Evolutionary conservation across 2,888 invertebrate genomes (phyloP).

Genomic region (Agrilus mali): DNA sequence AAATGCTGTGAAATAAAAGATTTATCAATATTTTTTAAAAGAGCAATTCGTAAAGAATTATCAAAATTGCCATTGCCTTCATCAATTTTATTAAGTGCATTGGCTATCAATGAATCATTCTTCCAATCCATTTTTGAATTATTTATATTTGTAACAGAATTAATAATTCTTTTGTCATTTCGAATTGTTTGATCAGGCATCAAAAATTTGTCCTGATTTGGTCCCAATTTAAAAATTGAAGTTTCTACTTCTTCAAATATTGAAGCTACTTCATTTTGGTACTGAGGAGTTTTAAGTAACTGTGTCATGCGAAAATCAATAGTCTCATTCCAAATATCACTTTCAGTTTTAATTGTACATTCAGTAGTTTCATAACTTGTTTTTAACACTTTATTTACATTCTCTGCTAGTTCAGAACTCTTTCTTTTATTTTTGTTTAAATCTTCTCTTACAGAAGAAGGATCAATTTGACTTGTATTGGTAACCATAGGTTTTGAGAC

Average conservation of each 20-base stretch:
- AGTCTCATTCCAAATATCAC: slow-evolving; percentile 1
- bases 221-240: slow-evolving; percentile 36
- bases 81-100: slow-evolving; percentile 9
- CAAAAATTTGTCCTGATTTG: slow-evolving; percentile 15
- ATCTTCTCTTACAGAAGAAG: too few relatives aligned
- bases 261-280: slow-evolving; percentile 30
- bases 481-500: too few relatives aligned
- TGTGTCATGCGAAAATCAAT: slow-evolving; percentile 10
- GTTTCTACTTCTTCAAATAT: slow-evolving; percentile 40
- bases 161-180: slow-evolving; percentile 1
- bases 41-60: slow-evolving; percentile 22
- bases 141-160: slow-evolving; percentile 13
- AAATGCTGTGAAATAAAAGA: slow-evolving; percentile 10
- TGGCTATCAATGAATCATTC: slow-evolving; percentile 12
- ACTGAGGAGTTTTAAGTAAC: slow-evolving; percentile 20
- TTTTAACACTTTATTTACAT: neutral
- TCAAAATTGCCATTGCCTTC: slow-evolving; percentile 11
- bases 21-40: slow-evolving; percentile 26
- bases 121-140: slow-evolving; percentile 16
- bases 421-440: neutral
- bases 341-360: slow-evolving; percentile 1
- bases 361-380: neutral
- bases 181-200: slow-evolving; percentile 20
- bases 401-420: neutral
- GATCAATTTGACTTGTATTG: too few relatives aligned